Evolutionary conservation across 2,797 vertebrate species (phyloP).

Genomic region (Coilia nasus): DNA sequence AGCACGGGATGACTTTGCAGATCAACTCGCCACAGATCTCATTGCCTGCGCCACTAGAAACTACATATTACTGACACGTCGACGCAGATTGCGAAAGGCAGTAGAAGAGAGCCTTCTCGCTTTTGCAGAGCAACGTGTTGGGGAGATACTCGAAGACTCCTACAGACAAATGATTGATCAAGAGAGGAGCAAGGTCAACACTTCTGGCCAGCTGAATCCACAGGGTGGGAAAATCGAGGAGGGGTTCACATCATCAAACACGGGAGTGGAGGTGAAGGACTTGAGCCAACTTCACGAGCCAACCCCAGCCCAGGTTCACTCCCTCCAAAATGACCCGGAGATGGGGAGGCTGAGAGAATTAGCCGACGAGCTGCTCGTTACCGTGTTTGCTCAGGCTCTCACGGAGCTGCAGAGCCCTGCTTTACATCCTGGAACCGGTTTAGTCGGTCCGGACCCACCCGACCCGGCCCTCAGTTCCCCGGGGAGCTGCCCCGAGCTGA

Average conservation of each 20-base stretch:
- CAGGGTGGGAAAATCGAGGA: not conserved
- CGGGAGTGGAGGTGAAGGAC: not conserved
- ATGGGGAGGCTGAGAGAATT: conserved; percentile 44
- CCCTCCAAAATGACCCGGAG: conserved; percentile 16
- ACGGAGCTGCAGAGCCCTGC: conserved; percentile 36
- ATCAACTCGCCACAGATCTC: conserved; percentile 65
- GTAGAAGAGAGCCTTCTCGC: conserved; percentile 42
- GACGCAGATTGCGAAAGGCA: conserved; percentile 20
- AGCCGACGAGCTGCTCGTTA: conserved; percentile 46
- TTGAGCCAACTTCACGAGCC: not conserved
- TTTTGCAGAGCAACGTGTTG: conserved; percentile 60
- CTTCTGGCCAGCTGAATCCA: not conserved
- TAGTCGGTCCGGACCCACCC: not conserved
- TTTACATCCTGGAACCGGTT: conserved; percentile 35
- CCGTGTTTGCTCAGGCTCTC: conserved; percentile 45
- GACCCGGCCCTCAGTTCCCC: conserved; percentile 18
- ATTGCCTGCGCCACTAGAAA: conserved; percentile 49
- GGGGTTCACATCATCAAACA: conserved; percentile 3
- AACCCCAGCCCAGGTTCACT: conserved; percentile 17
- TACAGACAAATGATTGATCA: conserved; percentile 55
- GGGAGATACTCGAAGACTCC: conserved; percentile 64
- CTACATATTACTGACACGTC: conserved; percentile 4
- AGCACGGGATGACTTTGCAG: conserved; percentile 61
- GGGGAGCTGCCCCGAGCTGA: conserved; percentile 18
- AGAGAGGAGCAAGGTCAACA: not conserved